Evolutionary conservation across 2,888 invertebrate species (phyloP).

Genomic region (Automeris io): DNA sequence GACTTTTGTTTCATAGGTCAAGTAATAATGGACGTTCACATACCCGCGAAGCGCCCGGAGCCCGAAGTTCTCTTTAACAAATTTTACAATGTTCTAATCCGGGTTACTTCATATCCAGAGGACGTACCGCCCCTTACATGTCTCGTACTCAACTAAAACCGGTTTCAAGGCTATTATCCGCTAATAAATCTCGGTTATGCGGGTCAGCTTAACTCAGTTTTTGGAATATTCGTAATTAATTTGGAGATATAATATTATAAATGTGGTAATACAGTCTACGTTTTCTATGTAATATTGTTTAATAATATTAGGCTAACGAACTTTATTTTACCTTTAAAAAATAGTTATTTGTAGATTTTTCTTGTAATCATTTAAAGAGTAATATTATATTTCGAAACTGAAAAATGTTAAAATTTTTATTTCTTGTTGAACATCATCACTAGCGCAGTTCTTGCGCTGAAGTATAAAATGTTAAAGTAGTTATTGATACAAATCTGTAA

Average conservation of each 20-base stretch:
- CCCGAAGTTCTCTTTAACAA: slow-evolving; percentile 63
- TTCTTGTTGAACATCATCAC: too few relatives aligned
- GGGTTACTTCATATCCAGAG: slow-evolving; percentile 54
- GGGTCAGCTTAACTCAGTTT: slow-evolving; percentile 45
- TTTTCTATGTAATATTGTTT: background rate
- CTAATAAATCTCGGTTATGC: slow-evolving; percentile 65
- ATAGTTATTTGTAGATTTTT: too few relatives aligned
- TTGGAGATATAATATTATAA: slow-evolving; percentile 38
- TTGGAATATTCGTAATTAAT: slow-evolving; percentile 50
- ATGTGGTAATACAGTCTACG: slow-evolving; percentile 37
- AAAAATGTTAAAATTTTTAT: too few relatives aligned
- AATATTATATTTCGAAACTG: too few relatives aligned
- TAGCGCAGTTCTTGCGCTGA: too few relatives aligned
- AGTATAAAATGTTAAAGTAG: too few relatives aligned
- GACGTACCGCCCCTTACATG: slow-evolving; percentile 46
- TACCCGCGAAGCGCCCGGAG: slow-evolving; percentile 61
- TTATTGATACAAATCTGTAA: background rate
- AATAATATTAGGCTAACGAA: too few relatives aligned
- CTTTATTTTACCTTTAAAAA: too few relatives aligned
- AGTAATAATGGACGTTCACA: slow-evolving; percentile 26
- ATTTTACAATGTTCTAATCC: slow-evolving; percentile 72
- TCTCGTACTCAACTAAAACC: slow-evolving; percentile 52
- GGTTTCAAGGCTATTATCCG: slow-evolving; percentile 66
- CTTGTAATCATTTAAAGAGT: too few relatives aligned
- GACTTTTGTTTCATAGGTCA: slow-evolving; percentile 20